A percentile compares a stretch with the other conserved stretches of the same genome.
phyloP scores from a whole-genome alignment of 2,797 vertebrate genomes.

The Pangasius mekongensis region DNA sequence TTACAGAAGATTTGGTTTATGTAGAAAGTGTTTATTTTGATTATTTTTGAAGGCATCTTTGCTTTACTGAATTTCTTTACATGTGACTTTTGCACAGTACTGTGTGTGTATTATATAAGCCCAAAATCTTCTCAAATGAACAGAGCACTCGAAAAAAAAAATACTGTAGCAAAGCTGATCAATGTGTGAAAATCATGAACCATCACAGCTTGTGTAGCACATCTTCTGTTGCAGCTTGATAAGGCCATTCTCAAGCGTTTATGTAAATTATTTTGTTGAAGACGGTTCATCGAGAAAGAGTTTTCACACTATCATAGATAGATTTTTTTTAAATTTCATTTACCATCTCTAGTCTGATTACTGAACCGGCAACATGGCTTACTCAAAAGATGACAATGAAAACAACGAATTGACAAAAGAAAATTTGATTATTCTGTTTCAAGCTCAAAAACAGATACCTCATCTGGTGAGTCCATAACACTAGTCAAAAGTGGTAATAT shows the following conservation, averaged over 20 bases:
- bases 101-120: neutral
- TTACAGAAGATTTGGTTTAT: neutral
- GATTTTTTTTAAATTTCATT: neutral
- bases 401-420: neutral
- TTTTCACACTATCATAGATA: neutral
- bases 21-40: neutral
- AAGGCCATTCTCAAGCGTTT: neutral
- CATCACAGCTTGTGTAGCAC: no score
- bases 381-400: neutral
- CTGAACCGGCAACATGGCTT: neutral
- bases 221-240: neutral
- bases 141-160: neutral
- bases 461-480: neutral
- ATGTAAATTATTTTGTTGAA: neutral
- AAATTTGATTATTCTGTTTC: neutral
- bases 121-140: neutral
- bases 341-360: neutral
- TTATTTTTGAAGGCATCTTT: neutral
- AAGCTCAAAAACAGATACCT: neutral
- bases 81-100: neutral
- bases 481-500: neutral
- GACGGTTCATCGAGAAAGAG: neutral
- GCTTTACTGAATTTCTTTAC: neutral
- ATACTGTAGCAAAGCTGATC: neutral
- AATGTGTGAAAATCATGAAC: neutral